phyloP scores from a whole-genome alignment of 2,113 vertebrate genomes.

The Terrapene triunguis region DNA sequence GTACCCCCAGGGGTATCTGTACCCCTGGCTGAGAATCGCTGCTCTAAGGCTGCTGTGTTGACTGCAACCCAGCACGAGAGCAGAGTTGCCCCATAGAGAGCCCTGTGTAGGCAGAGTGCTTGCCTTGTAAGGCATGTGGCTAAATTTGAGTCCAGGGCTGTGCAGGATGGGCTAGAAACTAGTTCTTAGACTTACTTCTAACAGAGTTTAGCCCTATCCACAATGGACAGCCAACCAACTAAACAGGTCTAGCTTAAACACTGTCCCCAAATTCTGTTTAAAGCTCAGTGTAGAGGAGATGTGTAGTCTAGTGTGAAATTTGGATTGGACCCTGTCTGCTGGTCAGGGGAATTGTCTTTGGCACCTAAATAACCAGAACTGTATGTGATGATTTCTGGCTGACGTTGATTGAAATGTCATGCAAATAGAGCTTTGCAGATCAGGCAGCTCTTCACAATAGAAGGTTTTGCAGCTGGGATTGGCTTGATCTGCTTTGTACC shows the following conservation, averaged over 20 bases:
- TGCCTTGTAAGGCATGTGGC: neutral
- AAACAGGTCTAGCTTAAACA: constrained; percentile 22
- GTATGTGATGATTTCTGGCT: neutral
- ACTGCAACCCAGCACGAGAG: neutral
- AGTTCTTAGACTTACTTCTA: constrained; percentile 15
- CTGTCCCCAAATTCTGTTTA: neutral
- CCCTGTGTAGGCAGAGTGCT: neutral
- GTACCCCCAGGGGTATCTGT: neutral
- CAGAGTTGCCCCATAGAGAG: neutral
- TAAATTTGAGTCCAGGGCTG: neutral
- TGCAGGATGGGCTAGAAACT: neutral
- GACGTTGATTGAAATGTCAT: neutral
- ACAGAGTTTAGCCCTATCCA: neutral
- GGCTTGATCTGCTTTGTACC: neutral
- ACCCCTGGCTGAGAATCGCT: neutral
- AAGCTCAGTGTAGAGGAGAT: constrained; percentile 20
- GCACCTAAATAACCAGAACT: neutral
- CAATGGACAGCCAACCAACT: neutral
- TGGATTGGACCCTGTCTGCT: constrained; percentile 8
- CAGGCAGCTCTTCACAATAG: neutral
- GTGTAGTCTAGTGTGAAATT: neutral
- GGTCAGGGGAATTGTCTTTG: neutral
- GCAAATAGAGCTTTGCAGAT: neutral
- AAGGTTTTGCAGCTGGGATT: neutral
- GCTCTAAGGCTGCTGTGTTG: neutral